Evolutionary conservation across 2,113 vertebrate genomes (phyloP).

Genomic region (Thymallus thymallus): DNA sequence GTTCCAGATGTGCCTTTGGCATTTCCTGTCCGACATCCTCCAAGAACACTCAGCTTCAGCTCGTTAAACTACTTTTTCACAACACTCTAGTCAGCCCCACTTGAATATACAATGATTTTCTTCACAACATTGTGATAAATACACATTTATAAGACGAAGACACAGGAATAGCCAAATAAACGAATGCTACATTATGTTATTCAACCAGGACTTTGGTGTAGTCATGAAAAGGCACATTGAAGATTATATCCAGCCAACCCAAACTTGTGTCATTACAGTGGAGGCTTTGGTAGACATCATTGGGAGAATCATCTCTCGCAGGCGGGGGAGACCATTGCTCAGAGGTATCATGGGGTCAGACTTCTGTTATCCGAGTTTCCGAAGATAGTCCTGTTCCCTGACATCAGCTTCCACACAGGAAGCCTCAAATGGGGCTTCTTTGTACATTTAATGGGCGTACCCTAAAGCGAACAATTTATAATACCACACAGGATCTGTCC

Average conservation of each 20-base stretch:
- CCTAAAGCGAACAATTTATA: not conserved
- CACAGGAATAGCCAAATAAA: not conserved
- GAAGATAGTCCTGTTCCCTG: slow-evolving; percentile 51
- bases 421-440: slow-evolving; percentile 28
- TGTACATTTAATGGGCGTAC: not conserved
- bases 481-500: slow-evolving; percentile 16
- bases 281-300: not conserved
- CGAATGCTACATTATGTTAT: not conserved
- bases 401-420: slow-evolving; percentile 66
- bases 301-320: not conserved
- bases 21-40: slow-evolving; percentile 73
- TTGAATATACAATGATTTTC: not conserved
- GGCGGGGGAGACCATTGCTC: not conserved
- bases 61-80: not conserved
- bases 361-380: slow-evolving; percentile 58
- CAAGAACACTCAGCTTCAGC: slow-evolving; percentile 47
- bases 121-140: not conserved
- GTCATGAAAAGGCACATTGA: not conserved
- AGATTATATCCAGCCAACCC: not conserved
- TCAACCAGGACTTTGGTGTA: not conserved
- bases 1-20: slow-evolving; percentile 76
- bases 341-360: slow-evolving; percentile 3
- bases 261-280: not conserved
- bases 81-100: not conserved
- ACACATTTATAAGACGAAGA: not conserved